Percentiles rank a stretch among this genome's conserved stretches.
phyloP scores from a whole-genome alignment of 1,140 invertebrate species.

The Bombus polaris region DNA sequence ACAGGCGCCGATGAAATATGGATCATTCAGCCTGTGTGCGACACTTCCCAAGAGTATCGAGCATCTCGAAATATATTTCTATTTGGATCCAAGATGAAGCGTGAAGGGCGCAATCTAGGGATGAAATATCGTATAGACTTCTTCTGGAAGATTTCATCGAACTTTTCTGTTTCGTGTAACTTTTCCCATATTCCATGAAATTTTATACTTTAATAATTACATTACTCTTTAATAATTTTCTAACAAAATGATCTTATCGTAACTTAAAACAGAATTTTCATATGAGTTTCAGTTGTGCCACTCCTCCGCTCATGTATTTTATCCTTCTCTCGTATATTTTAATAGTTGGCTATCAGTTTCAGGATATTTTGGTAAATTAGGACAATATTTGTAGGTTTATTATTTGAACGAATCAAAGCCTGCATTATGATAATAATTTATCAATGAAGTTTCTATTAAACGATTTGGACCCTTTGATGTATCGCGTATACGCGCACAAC shows the following conservation, averaged over 20 bases:
- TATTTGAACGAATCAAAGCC: not conserved
- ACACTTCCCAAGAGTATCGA: conserved; percentile 10
- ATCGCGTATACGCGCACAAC: not conserved
- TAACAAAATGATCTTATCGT: no score
- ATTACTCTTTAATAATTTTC: no score
- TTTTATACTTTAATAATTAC: not conserved
- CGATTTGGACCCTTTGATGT: not conserved
- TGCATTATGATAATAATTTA: not conserved
- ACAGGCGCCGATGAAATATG: conserved; percentile 3
- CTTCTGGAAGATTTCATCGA: not conserved
- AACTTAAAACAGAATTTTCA: no score
- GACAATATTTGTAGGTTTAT: not conserved
- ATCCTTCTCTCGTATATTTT: not conserved
- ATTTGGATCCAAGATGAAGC: not conserved
- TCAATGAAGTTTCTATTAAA: not conserved
- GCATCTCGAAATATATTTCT: conserved; percentile 10
- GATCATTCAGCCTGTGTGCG: not conserved
- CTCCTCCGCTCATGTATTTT: not conserved
- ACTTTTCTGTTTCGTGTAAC: not conserved
- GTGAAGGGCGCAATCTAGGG: not conserved
- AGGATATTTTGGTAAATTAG: not conserved
- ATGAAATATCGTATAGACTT: not conserved
- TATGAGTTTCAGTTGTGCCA: no score
- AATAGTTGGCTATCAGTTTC: not conserved
- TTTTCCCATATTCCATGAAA: not conserved